Base-by-base conservation (phyloP, 1,140 invertebrate species). In the Rhagoletis pomonella region DNA sequence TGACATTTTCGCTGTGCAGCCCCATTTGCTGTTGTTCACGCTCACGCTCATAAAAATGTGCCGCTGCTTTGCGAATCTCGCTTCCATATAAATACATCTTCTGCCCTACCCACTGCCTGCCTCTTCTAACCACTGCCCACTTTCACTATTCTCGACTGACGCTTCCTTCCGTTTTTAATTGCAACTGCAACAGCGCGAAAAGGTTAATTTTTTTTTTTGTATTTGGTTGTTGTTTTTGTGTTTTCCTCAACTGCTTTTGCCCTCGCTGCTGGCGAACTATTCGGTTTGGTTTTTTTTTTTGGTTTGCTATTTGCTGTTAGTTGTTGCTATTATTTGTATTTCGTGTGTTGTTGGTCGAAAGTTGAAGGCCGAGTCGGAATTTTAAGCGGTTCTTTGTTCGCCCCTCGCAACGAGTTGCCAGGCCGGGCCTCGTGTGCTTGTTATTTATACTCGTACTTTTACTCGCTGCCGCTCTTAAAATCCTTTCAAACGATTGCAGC, bases 141-240 rank as follows among this genome's bases (percentile, higher is more conserved):
- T 50, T 81, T 55, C 2, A 9, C 6, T 10, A 50, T 55, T 81
- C 55, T 6, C 73, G 42, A 55, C 73, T 17, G n/a, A 81, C 73
- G 73, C 73, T 58, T 73, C 12, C 12, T 73, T 81, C 73, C 73
- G 73, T 55, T 81, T 81, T 81, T 81, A 29, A 81, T 81, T 81
- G 73, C 73, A 50, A 42, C 3, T 81, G 73, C n/a, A 55, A 55
- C 50, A 55, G 47, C 73, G 47, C 47, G 47, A 81, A 81, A 77
- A 58, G 17, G 44, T 81, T 81, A 81, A 81, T 81, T 81, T 81
- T 55, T 44, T 81, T 81, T 17, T 55, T 9, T 50, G 47, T 77
- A 44, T 77, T 77, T 62, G 6, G 14, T 47, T 77, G 44, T 77
- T 77, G 69, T 5, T 29, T 29, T 67, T 47, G 42, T 4, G 44